These are phyloP conservation scores for Meiosimyza decipiens DNA, from an alignment of 2,888 invertebrate species.

Conservation along the genomic window DNA sequence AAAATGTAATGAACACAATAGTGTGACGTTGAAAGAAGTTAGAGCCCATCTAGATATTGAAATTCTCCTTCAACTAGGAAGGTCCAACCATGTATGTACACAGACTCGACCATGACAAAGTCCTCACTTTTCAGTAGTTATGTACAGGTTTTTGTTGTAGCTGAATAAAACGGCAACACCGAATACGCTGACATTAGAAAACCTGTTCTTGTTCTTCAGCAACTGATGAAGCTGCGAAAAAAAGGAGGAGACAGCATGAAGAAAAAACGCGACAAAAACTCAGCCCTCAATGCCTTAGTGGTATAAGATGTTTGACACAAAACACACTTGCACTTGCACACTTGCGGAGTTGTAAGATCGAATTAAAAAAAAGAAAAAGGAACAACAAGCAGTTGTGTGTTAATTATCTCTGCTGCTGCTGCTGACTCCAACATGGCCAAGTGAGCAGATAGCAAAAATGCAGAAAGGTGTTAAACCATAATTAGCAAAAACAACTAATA, in stretches of 20 bases:
- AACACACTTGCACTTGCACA: not conserved
- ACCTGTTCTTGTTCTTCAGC: conserved; percentile 14
- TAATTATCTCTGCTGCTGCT: conserved; percentile 23
- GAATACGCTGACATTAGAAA: not conserved
- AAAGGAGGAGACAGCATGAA: conserved; percentile 5
- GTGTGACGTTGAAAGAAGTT: too few species aligned
- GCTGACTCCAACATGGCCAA: conserved; percentile 22
- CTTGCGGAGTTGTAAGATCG: not conserved
- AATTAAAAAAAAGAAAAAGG: not conserved
- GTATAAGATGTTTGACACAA: conserved; percentile 13
- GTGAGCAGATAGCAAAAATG: not conserved
- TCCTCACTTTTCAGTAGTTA: not conserved
- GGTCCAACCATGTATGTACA: too few species aligned
- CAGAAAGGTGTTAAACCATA: conserved; percentile 28
- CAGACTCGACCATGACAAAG: too few species aligned
- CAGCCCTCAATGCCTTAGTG: not conserved
- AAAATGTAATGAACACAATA: too few species aligned
- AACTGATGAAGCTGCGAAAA: conserved; percentile 4
- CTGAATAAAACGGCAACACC: conserved; percentile 4
- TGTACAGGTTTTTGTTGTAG: not conserved
- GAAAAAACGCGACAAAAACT: conserved; percentile 12
- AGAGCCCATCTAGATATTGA: too few species aligned
- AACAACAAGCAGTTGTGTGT: conserved; percentile 16
- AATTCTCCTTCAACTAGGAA: too few species aligned
- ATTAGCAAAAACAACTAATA: conserved; percentile 26